Conservation (phyloP, 1,140 invertebrate genomes). For the Philopotamus ludificatus region DNA sequence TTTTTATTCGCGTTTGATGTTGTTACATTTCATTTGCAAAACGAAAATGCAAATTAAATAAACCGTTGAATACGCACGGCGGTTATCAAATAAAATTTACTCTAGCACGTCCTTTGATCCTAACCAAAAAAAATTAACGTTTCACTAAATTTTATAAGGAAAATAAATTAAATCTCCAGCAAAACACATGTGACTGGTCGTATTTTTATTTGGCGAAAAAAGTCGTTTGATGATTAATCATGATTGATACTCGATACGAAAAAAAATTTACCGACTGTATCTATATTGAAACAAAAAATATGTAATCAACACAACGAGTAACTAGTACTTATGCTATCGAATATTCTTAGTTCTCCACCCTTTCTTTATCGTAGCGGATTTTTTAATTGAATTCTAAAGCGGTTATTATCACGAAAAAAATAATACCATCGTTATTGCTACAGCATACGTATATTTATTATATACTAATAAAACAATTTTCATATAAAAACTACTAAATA, state of each 20-base stretch:
- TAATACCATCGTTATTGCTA: no score
- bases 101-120: slow-evolving; percentile 20
- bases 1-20: background rate
- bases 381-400: background rate
- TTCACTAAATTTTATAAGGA: background rate
- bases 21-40: slow-evolving; percentile 7
- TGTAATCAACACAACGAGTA: no score
- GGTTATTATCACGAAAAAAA: background rate
- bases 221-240: no score
- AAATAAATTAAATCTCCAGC: background rate
- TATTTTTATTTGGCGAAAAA: no score
- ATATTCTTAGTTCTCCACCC: background rate
- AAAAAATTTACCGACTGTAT: no score
- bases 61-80: slow-evolving; percentile 3
- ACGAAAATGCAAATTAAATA: slow-evolving; percentile 9
- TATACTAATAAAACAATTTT: no score
- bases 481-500: no score
- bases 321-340: background rate
- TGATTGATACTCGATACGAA: no score
- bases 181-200: background rate
- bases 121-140: slow-evolving; percentile 2
- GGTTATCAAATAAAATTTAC: slow-evolving; percentile 19
- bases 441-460: no score
- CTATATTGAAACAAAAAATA: no score
- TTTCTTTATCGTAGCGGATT: background rate